Evolutionary conservation across 1,140 invertebrate species (phyloP), one percentile per base, ranked within the genome.

Genomic region (Solenopsis invicta): DNA sequence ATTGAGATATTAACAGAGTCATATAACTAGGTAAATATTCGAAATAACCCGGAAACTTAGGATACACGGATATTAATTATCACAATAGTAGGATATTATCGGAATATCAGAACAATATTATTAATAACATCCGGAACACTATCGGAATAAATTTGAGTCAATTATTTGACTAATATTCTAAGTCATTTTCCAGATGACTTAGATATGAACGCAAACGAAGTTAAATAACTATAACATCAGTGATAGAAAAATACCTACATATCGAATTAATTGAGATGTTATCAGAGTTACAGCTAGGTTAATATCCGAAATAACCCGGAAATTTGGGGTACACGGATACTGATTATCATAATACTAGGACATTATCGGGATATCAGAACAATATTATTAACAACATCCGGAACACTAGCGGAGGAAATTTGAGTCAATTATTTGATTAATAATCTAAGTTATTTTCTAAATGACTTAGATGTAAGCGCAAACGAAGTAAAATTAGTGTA

Each of bases 401-500:
- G 2, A 72, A 37, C 18, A n/a, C 10, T 72, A 74, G 4, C 18
- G 10, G 71, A 54, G n/a, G 18, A 54, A 74, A 74, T 54, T 72
- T 72, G 2, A 74, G 2, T 54, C 24, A 0, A 54, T n/a, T 74
- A 74, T 21, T 37, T 54, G 2, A 21, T 37, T 54, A 74, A 54
- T 54, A 13, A 13, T 34, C 29, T 4, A 12, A 3, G n/a, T 72
- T 5, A 74, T 54, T 54, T 54, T 54, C 29, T 18, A 24, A 52
- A 52, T 52, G 8, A 1, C 4, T 29, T 34, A 34, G 2, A 52
- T 29, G 12, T 50, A 1, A 61, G 18, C n/a, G n/a, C n/a, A n/a
- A n/a, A n/a, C 8, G 16, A 69, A 69, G 4, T 67, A 24, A 21
- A 67, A 24, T 29, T 29, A 48, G 3, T 29, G 29, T 29, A 29